Evolutionary conservation across 2,797 vertebrate species (phyloP).

Genomic region (Merluccius polli): DNA sequence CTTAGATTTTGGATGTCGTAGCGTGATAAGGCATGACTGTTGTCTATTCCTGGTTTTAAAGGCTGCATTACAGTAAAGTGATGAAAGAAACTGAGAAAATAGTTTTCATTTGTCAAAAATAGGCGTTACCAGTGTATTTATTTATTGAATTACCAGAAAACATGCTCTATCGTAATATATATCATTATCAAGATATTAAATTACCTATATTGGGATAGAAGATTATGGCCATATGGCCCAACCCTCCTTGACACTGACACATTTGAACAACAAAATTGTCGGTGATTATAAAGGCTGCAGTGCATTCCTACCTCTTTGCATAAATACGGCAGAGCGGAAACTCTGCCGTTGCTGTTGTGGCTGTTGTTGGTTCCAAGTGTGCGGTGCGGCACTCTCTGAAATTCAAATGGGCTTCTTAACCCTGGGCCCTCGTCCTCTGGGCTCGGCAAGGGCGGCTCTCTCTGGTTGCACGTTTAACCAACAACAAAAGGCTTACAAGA

Average conservation of each 20-base stretch:
- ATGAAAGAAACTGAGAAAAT: too few species aligned
- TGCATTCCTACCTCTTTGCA: not conserved
- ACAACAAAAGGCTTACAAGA: conserved; percentile 60
- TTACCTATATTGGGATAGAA: too few species aligned
- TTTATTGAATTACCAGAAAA: too few species aligned
- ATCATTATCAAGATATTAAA: too few species aligned
- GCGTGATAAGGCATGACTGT: too few species aligned
- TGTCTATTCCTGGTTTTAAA: too few species aligned
- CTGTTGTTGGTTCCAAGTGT: conserved; percentile 57
- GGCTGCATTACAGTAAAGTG: too few species aligned
- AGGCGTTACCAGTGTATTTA: too few species aligned
- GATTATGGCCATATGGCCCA: too few species aligned
- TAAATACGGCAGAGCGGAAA: conserved; percentile 41
- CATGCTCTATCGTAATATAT: too few species aligned
- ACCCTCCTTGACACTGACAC: not conserved
- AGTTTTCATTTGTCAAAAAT: too few species aligned
- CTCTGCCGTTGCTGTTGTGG: conserved; percentile 59
- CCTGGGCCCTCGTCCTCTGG: conserved; percentile 69
- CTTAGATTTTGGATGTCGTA: too few species aligned
- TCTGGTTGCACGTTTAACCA: conserved; percentile 61
- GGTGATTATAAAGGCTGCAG: not conserved
- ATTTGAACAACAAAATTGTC: not conserved
- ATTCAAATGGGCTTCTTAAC: conserved; percentile 78
- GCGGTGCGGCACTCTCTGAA: conserved; percentile 64
- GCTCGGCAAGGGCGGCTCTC: conserved; percentile 69